Base-by-base conservation (phyloP, 2,888 invertebrate genomes). In the Drosophila peninsularis region DNA sequence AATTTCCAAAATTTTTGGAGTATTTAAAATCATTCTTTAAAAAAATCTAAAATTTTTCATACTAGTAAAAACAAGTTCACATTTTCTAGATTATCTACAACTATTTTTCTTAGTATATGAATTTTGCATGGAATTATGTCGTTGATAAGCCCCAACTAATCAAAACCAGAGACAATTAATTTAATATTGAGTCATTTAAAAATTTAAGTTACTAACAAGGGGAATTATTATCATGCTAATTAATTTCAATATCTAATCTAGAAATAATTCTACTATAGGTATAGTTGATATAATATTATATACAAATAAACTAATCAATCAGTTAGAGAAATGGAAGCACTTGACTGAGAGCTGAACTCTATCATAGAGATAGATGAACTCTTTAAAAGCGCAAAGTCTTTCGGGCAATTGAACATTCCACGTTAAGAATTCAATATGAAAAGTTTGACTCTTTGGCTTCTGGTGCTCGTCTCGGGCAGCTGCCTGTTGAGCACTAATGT, bases 401-500 rank as follows among this genome's bases (percentile, higher is more conserved):
- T 2, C 11, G 1, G 2, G 0, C 10, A 19, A 14, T 0, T n/a
- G 27, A 19, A 60, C 58, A 77, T 41, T 66, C 54, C 13, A 37
- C 0, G 39, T 39, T 21, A 52, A 45, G 21, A 21, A 14, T 3
- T 30, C 58, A 64, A 62, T n/a, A 82, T 83, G 81, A 87, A 49
- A 72, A 65, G 56, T 24, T 19, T 78, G 34, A 71, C 52, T n/a
- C 19, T 83, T 14, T 78, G 68, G 37, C 71, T 82, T 0, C 44
- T 86, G 54, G 55, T 78, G 36, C 53, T 71, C 61, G 62, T 55
- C 32, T 67, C 69, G 5, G 56, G 56, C 67, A 64, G 56, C 62
- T 87, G 81, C 44, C 24, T 87, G 50, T 62, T 87, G 24, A 21
- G 50, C 62, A 42, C 49, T 13, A 41, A 64, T 49, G 86, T 81